Base-by-base conservation (phyloP, 2,888 invertebrate species). In the Troilus luridus region DNA sequence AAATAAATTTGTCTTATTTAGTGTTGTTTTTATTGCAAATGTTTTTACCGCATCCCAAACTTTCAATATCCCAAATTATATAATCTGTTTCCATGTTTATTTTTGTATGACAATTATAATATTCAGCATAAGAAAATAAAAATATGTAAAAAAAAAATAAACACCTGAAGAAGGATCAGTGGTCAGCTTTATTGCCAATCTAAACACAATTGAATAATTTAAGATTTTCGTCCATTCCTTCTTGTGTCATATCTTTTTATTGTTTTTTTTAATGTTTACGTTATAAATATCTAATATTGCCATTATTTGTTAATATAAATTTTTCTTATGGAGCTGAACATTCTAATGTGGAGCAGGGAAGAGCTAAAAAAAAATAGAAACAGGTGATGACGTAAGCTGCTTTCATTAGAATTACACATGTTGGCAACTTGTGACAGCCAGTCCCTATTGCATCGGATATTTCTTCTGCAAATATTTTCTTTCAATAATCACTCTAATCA, bases 381-480 rank as follows among this genome's bases (percentile, higher is more conserved):
- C 21, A 56, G 27, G 12, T 3, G 58, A 85, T 85, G 85, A 85
- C 56, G 85, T 85, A 85, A 85, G 85, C 11, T 58, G 54, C 11
- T 58, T 85, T 85, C 85, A 85, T 85, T 58, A 56, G n/a, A 85
- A 85, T 85, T 85, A 85, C 85, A n/a, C 85, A 85, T 85, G 85
- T 56, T 56, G 56, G 72, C n/a, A 12, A 41, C 56, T 58, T 56
- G 56, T 85, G 85, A 56, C 56, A 56, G 85, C 81, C 54, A 56
- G 54, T 27, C 56, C 54, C 56, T 58, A 56, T 58, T n/a, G n/a
- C 21, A 56, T 85, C n/a, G n/a, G n/a, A 85, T 56, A 56, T 56
- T 85, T 54, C 21, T 0, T 56, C 0, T 24, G 19, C 9, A 67
- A 67, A 24, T 67, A 24, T 24, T 67, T 14, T 67, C n/a, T n/a